phyloP scores from a whole-genome alignment of 2,113 vertebrate genomes.

The Brachyistius frenatus region DNA sequence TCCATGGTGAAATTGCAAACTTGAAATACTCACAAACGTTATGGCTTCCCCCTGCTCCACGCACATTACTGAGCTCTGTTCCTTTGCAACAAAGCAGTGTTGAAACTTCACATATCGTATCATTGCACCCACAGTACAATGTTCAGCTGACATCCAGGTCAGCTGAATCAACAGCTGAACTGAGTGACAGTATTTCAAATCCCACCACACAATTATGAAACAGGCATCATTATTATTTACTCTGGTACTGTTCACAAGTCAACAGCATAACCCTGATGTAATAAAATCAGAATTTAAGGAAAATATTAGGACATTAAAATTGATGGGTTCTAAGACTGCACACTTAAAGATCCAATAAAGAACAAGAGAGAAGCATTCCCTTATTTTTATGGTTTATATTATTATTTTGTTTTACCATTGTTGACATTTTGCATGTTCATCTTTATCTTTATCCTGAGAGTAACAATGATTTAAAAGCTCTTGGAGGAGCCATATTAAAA shows the following conservation, averaged over 20 bases:
- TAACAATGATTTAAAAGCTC: slow-evolving; percentile 21
- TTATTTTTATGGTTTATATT: neutral
- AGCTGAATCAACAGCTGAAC: neutral
- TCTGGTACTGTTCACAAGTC: neutral
- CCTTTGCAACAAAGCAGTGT: too few relatives aligned
- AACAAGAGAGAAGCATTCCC: neutral
- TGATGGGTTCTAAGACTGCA: neutral
- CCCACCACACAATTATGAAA: neutral
- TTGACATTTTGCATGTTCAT: slow-evolving; percentile 23
- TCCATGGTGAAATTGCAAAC: too few relatives aligned
- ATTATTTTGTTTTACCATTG: neutral
- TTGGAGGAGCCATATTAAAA: slow-evolving; percentile 35
- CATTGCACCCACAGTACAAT: neutral
- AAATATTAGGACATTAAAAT: neutral
- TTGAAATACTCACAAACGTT: too few relatives aligned
- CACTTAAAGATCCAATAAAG: neutral
- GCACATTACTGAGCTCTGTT: too few relatives aligned
- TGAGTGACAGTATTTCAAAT: neutral
- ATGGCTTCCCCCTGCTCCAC: too few relatives aligned
- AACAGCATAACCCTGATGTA: neutral
- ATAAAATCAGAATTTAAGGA: neutral
- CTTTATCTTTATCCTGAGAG: slow-evolving; percentile 29
- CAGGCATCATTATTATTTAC: neutral
- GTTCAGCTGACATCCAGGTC: neutral
- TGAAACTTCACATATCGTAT: too few relatives aligned